A percentile compares a stretch with the other conserved stretches of the same genome.
Conservation (phyloP, 2,888 invertebrate genomes). For the Frankliniella intonsa region DNA sequence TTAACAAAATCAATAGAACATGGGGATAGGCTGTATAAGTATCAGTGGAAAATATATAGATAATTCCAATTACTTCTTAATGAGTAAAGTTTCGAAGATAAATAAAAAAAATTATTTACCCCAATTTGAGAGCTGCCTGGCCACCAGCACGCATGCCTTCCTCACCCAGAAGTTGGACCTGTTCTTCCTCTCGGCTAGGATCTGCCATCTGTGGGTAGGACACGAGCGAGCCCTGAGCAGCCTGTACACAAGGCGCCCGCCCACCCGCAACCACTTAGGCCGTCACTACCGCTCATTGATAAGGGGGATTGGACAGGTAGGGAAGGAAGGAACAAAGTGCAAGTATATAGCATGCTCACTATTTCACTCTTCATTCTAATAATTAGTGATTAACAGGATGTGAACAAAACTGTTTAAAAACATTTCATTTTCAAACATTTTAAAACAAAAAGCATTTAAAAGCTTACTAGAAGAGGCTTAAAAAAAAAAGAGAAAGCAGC, state of each 20-base stretch:
- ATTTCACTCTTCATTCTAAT: conserved; percentile 30
- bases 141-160: conserved; percentile 92
- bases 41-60: conserved; percentile 31
- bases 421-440: conserved; percentile 9
- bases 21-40: neutral
- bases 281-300: conserved; percentile 33
- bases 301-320: conserved; percentile 32
- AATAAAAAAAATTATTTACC: conserved; percentile 58
- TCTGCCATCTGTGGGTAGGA: conserved; percentile 90
- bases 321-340: conserved; percentile 33
- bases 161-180: conserved; percentile 92
- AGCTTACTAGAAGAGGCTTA: neutral
- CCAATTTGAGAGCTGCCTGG: conserved; percentile 88
- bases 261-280: conserved; percentile 37
- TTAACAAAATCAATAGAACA: too few relatives aligned
- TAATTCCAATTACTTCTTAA: conserved; percentile 32
- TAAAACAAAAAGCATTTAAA: conserved; percentile 29
- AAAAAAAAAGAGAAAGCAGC: conserved; percentile 33
- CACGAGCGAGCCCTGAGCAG: conserved; percentile 64
- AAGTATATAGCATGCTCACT: conserved; percentile 28
- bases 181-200: conserved; percentile 92
- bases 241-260: conserved; percentile 62
- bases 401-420: neutral
- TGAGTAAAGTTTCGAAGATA: conserved; percentile 33
- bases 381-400: conserved; percentile 30